Evolutionary conservation across 2,113 vertebrate genomes (phyloP).

Genomic region (Amazona vittata): DNA sequence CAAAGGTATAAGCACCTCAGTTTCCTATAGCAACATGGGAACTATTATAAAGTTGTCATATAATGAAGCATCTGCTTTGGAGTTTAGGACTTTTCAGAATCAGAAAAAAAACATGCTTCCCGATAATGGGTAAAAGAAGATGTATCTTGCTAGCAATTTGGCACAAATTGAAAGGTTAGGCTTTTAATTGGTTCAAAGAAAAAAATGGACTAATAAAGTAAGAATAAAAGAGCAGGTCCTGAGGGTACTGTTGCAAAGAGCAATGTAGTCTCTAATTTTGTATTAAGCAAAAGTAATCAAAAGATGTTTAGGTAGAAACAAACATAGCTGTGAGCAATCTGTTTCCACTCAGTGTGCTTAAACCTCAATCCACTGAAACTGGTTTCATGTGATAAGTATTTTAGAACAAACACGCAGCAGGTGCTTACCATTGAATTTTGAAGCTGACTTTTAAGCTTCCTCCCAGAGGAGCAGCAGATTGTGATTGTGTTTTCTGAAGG

Average conservation of each 20-base stretch:
- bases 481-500: not conserved
- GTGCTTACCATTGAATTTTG: not conserved
- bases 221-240: conserved; percentile 23
- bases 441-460: not conserved
- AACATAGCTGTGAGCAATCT: conserved; percentile 30
- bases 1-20: not conserved
- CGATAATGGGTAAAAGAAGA: not conserved
- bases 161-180: conserved; percentile 28
- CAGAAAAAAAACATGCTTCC: not conserved
- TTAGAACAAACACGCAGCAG: conserved; percentile 20
- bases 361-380: conserved; percentile 12
- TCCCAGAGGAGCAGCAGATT: not conserved
- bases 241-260: not conserved
- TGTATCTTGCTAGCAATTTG: conserved; percentile 30
- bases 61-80: conserved; percentile 4
- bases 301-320: conserved; percentile 13
- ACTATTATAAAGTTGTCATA: conserved; percentile 29
- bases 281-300: conserved; percentile 43
- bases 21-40: conserved; percentile 19
- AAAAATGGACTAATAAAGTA: conserved; percentile 12
- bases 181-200: conserved; percentile 21
- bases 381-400: conserved; percentile 18
- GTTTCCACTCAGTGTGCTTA: not conserved
- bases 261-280: not conserved
- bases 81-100: not conserved